Evolutionary conservation across 2,797 vertebrate species (phyloP), one percentile per base, ranked within the genome.

Genomic region (Heteromormyrus szaboi): DNA sequence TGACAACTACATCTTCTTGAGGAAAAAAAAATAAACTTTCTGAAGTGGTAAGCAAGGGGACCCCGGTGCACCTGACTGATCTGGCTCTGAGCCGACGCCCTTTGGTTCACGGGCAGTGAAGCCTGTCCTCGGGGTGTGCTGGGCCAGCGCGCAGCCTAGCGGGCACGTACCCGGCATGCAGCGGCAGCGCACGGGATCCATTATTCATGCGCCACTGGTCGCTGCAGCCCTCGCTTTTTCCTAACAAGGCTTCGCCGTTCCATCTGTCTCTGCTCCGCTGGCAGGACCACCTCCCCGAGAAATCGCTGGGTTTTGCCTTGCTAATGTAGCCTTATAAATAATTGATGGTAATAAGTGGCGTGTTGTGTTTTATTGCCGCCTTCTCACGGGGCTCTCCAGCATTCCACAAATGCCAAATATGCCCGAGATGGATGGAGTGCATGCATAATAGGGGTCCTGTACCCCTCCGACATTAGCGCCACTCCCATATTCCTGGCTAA

Each of bases 301-400:
- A 91, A 93, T 90, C 85, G 87, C 89, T n/a, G 87, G 90, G 89
- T 93, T 93, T 93, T n/a, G 56, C 90, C 89, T 89, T 81, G 89
- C 93, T 93, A 93, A 94, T 92, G 91, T 90, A 90, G 86, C 86
- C 81, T 41, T 89, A 93, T 95, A 90, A 94, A 95, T 95, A 94
- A 95, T 94, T 93, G 93, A 94, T 94, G 91, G 90, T 93, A 93
- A 93, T 95, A 94, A 94, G 92, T 90, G 90, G 90, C 91, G 91
- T 90, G 92, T 91, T 89, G 90, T 92, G 89, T 91, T 94, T 93
- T 94, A 94, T 92, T 93, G 90, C 86, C 4, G 92, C 88, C 90
- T 93, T 90, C 91, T 91, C 93, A 89, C 89, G 89, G 88, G 91
- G 91, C 90, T 91, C 87, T 68, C 87, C 92, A 92, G 91, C 92